These are phyloP conservation scores for Taxidea taxus DNA, from an alignment of 2,113 vertebrate species.

Conservation along the genomic window DNA sequence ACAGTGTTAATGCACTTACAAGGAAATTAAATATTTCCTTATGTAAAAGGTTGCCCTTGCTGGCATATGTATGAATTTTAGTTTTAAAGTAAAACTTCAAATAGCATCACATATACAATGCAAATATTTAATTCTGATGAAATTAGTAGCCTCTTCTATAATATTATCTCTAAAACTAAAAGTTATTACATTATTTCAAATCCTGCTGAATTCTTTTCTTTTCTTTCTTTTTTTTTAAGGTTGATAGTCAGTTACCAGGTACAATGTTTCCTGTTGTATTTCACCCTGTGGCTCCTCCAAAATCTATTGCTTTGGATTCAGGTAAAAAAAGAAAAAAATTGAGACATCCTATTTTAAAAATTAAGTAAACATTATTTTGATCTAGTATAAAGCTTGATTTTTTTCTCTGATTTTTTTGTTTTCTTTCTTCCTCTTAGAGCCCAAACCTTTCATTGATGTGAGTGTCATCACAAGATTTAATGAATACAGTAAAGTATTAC, in stretches of 20 bases:
- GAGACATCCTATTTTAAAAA: background rate
- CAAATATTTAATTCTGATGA: background rate
- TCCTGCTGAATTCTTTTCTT: background rate
- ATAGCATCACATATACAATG: background rate
- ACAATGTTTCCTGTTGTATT: constrained; percentile 96
- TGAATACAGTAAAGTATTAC: constrained; percentile 94
- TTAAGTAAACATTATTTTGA: background rate
- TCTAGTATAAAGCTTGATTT: background rate
- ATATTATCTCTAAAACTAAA: background rate
- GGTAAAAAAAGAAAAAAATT: constrained; percentile 80
- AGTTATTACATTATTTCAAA: background rate
- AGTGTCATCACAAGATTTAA: constrained; percentile 97
- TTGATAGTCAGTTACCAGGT: constrained; percentile 96
- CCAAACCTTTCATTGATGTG: constrained; percentile 96
- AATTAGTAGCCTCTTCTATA: background rate
- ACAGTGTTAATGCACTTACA: background rate
- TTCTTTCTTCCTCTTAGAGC: constrained; percentile 85
- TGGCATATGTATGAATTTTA: background rate
- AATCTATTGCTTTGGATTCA: constrained; percentile 95
- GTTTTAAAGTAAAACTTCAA: background rate
- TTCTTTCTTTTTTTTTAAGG: constrained; percentile 77
- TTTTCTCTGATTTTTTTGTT: background rate
- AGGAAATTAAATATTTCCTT: background rate
- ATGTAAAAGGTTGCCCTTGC: background rate
- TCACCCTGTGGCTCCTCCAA: constrained; percentile 97